Conservation (phyloP, 2,888 invertebrate genomes). For the Trilocha varians region DNA sequence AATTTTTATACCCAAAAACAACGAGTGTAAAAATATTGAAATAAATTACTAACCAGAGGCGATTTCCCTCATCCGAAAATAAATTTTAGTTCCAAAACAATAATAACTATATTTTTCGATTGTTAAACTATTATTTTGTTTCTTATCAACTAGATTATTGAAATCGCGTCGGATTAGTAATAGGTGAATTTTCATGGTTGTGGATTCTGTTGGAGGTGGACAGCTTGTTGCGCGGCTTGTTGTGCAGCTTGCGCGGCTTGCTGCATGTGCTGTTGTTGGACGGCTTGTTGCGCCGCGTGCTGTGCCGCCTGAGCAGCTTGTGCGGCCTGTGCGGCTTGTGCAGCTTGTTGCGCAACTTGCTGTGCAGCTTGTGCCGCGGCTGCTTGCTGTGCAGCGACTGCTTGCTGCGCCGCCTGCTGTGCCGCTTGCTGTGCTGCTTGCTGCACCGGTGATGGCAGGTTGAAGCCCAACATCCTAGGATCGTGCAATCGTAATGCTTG, state of each 20-base stretch:
- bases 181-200: constrained; percentile 87
- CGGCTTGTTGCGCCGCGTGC: constrained; percentile 58
- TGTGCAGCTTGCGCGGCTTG: constrained; percentile 44
- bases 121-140: constrained; percentile 20
- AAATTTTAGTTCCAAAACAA: constrained; percentile 26
- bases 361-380: constrained; percentile 36
- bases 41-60: constrained; percentile 61
- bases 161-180: constrained; percentile 79
- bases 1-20: constrained; percentile 20
- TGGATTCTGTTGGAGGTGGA: constrained; percentile 69
- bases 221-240: constrained; percentile 67
- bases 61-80: constrained; percentile 46
- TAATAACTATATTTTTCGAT: constrained; percentile 24
- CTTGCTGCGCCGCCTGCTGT: constrained; percentile 37
- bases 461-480: constrained; percentile 85
- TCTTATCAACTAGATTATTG: constrained; percentile 14
- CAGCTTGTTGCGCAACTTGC: constrained; percentile 39
- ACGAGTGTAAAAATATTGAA: constrained; percentile 20
- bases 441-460: constrained; percentile 69
- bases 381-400: constrained; percentile 32
- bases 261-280: constrained; percentile 61
- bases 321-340: constrained; percentile 35
- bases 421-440: constrained; percentile 58
- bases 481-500: constrained; percentile 88
- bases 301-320: constrained; percentile 62